Conservation (phyloP, 2,888 invertebrate genomes). For the Drosophila ustulata region DNA sequence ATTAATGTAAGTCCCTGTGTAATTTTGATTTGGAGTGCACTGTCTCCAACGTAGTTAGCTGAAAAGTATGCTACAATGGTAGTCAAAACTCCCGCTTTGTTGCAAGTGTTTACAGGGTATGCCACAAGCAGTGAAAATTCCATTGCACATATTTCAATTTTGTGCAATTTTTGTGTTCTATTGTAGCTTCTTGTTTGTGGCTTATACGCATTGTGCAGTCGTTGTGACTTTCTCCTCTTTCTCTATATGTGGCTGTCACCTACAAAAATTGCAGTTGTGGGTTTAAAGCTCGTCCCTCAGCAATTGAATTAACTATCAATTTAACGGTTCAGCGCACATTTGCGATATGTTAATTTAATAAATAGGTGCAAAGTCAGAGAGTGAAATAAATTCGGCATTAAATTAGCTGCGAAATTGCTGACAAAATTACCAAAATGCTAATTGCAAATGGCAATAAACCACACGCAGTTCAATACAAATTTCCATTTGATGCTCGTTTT, state of each 20-base stretch:
- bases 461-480: slow-evolving; percentile 34
- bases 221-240: slow-evolving; percentile 25
- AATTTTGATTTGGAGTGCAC: too few relatives aligned
- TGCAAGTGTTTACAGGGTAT: slow-evolving; percentile 28
- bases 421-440: slow-evolving; percentile 46
- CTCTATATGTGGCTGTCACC: neutral
- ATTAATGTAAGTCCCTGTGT: too few relatives aligned
- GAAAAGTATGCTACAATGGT: neutral
- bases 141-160: slow-evolving; percentile 54
- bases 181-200: slow-evolving; percentile 25
- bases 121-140: slow-evolving; percentile 28
- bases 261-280: slow-evolving; percentile 25
- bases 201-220: slow-evolving; percentile 20
- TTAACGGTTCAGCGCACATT: slow-evolving; percentile 15
- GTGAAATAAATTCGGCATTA: slow-evolving; percentile 52
- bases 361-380: slow-evolving; percentile 28
- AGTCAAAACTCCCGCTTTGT: neutral
- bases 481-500: slow-evolving; percentile 1
- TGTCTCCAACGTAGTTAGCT: neutral
- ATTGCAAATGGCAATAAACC: slow-evolving; percentile 57
- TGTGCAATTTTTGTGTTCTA: slow-evolving; percentile 28
- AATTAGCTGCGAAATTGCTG: slow-evolving; percentile 44
- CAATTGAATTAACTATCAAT: slow-evolving; percentile 49
- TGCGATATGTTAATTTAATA: slow-evolving; percentile 39
- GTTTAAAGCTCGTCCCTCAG: slow-evolving; percentile 22